phyloP scores from a whole-genome alignment of 92 coral and sea anemone species.

The Chrysogorgia sp. region DNA sequence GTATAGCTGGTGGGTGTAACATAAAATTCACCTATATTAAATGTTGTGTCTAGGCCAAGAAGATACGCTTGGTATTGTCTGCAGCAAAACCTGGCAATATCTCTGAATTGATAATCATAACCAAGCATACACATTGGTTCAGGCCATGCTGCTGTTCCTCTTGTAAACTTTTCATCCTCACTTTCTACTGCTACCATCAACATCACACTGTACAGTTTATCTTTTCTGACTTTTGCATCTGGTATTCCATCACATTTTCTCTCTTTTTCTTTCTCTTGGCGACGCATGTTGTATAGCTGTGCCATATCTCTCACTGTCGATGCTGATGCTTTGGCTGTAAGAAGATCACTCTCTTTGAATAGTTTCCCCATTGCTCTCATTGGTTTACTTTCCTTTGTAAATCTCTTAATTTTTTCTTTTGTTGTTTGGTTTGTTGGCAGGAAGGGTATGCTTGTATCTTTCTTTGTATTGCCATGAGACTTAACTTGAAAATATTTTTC shows the following conservation, averaged over 20 bases:
- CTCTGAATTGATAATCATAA: constrained; percentile 41
- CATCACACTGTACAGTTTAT: constrained; percentile 46
- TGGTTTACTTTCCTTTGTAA: constrained; percentile 41
- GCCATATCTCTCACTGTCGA: constrained; percentile 48
- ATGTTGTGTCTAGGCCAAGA: constrained; percentile 59
- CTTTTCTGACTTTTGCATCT: constrained; percentile 21
- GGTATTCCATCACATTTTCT: constrained; percentile 34
- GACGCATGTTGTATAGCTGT: constrained; percentile 48
- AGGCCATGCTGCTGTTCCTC: constrained; percentile 51
- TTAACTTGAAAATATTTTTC: too few relatives aligned
- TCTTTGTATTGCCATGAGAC: too few relatives aligned
- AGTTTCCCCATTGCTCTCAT: constrained; percentile 44
- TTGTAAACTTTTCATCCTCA: constrained; percentile 45
- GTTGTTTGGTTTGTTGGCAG: constrained; percentile 19
- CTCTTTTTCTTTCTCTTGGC: constrained; percentile 5
- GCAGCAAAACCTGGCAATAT: constrained; percentile 49
- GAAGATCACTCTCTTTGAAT: constrained; percentile 38
- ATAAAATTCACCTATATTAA: constrained; percentile 50
- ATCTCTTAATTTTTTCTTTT: constrained; percentile 33
- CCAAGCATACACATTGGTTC: constrained; percentile 59
- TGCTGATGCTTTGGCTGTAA: constrained; percentile 34
- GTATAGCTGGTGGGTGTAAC: constrained; percentile 50
- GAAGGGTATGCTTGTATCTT: constrained; percentile 16
- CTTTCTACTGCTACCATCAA: constrained; percentile 36
- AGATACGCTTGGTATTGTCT: constrained; percentile 1